Evolutionary conservation across 2,113 vertebrate genomes (phyloP).

Genomic region (Corydoras sp.): DNA sequence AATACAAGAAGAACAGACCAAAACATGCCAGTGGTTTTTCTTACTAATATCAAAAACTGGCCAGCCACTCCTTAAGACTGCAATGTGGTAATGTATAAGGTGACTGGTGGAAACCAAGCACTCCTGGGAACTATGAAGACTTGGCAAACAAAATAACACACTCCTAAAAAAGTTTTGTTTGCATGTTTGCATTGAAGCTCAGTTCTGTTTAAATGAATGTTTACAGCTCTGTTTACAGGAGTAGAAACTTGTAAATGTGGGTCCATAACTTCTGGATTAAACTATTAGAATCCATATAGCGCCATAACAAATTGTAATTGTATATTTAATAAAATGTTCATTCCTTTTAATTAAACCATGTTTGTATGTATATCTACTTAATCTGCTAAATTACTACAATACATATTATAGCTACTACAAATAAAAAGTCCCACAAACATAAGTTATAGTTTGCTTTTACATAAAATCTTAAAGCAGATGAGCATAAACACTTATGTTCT

Average conservation of each 20-base stretch:
- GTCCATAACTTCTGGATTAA: conserved; percentile 5
- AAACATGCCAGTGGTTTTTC: conserved; percentile 13
- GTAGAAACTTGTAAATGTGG: conserved; percentile 6
- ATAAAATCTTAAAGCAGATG: too few species aligned
- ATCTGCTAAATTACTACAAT: not conserved
- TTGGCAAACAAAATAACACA: conserved; percentile 7
- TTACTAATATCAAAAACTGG: conserved; percentile 1
- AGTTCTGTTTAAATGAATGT: conserved; percentile 3
- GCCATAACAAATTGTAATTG: too few species aligned
- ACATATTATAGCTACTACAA: too few species aligned
- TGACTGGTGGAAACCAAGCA: not conserved
- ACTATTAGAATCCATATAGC: too few species aligned
- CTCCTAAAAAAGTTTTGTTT: too few species aligned
- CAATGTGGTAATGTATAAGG: not conserved
- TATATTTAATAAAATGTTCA: conserved; percentile 17
- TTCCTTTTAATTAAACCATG: conserved; percentile 20
- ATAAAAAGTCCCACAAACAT: too few species aligned
- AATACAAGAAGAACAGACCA: not conserved
- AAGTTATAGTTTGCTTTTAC: too few species aligned
- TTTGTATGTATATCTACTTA: too few species aligned
- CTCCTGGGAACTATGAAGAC: not conserved
- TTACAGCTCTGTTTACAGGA: conserved; percentile 30
- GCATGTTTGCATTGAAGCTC: too few species aligned
- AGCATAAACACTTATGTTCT: too few species aligned
- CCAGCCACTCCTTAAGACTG: not conserved